Evolutionary conservation across 2,113 vertebrate genomes (phyloP).

Genomic region (Gobiocypris rarus): DNA sequence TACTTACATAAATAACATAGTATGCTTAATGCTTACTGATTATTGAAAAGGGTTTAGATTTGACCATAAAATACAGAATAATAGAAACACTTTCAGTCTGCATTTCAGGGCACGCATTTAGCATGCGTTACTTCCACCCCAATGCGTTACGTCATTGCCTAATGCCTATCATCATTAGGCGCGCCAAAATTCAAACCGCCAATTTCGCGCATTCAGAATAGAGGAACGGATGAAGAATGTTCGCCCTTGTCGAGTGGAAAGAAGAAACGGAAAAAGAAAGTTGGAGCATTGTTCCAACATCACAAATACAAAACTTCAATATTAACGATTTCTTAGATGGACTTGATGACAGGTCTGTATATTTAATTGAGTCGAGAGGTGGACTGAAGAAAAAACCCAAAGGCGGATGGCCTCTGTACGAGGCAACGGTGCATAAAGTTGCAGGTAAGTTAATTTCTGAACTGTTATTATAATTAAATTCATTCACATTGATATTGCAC

Average conservation of each 20-base stretch:
- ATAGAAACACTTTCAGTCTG: not conserved
- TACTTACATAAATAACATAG: no score
- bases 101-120: no score
- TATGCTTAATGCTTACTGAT: not conserved
- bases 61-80: not conserved
- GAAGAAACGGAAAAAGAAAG: not conserved
- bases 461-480: not conserved
- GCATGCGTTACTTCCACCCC: not conserved
- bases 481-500: not conserved
- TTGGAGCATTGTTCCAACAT: slow-evolving; percentile 6
- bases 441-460: slow-evolving; percentile 1
- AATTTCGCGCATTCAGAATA: not conserved
- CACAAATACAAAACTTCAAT: not conserved
- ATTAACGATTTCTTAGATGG: not conserved
- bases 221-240: not conserved
- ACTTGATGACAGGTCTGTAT: not conserved
- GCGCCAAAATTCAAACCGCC: not conserved
- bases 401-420: slow-evolving; percentile 15
- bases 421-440: not conserved
- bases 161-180: not conserved
- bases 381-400: not conserved
- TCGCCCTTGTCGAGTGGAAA: not conserved
- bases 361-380: slow-evolving; percentile 12
- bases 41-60: not conserved
- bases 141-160: not conserved